A percentile compares a stretch with the other conserved stretches of the same genome.
phyloP scores from a whole-genome alignment of 2,797 vertebrate genomes.

The Malurus splendens region DNA sequence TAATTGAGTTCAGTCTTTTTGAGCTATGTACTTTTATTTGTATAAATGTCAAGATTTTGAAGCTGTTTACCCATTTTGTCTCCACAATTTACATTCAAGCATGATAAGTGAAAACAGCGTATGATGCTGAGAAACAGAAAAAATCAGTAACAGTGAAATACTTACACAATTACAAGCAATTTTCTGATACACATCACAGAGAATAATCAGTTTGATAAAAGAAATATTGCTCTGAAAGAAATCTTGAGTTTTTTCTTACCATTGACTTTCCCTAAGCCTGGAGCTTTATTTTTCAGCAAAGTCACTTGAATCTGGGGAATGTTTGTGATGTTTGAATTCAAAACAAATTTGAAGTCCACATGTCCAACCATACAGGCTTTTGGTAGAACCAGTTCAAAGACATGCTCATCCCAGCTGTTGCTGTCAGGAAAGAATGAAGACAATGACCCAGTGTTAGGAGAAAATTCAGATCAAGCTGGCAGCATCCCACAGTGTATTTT shows the following conservation, averaged over 20 bases:
- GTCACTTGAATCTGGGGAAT: conserved; percentile 99
- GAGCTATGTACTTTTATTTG: background rate
- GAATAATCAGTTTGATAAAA: background rate
- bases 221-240: background rate
- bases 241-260: conserved; percentile 78
- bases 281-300: conserved; percentile 95
- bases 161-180: background rate
- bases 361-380: conserved; percentile 99
- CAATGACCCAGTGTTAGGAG: background rate
- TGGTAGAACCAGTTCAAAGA: conserved; percentile 96
- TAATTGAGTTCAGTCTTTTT: background rate
- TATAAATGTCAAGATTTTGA: background rate
- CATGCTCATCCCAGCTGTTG: conserved; percentile 98
- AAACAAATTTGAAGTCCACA: conserved; percentile 97
- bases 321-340: conserved; percentile 94
- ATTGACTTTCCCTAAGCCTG: conserved; percentile 93
- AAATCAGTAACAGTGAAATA: background rate
- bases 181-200: background rate
- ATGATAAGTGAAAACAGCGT: background rate
- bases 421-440: conserved; percentile 58
- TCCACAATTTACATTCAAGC: background rate
- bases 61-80: background rate
- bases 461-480: background rate
- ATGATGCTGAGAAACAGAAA: background rate
- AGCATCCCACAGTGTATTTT: background rate